Conservation (phyloP, 1,140 invertebrate genomes). For the Eurosta solidaginis region DNA sequence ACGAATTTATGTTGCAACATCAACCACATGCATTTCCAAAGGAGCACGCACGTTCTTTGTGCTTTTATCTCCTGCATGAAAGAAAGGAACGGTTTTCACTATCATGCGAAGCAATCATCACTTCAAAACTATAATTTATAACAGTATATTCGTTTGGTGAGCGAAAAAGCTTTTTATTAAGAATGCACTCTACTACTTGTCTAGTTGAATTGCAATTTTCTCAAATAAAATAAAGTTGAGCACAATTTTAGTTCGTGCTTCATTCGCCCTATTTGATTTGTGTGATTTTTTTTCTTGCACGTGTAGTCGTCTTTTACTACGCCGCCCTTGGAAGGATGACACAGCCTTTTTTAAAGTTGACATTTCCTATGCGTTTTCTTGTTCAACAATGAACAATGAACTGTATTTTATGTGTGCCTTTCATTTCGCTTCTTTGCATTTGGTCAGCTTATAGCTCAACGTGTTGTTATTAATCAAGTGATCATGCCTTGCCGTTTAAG, state of each 20-base stretch:
- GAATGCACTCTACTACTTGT: background rate
- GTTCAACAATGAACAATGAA: background rate
- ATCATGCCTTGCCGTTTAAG: background rate
- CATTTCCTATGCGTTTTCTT: background rate
- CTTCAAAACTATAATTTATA: background rate
- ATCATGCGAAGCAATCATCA: background rate
- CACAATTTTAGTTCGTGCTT: background rate
- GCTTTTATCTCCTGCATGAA: background rate
- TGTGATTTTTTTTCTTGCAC: background rate
- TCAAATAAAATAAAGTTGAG: background rate
- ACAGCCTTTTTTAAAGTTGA: background rate
- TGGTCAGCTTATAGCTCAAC: background rate
- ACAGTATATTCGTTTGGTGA: background rate
- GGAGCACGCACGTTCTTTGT: background rate
- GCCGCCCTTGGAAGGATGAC: background rate
- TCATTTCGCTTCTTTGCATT: background rate
- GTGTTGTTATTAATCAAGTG: slow-evolving; percentile 12
- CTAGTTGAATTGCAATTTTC: background rate
- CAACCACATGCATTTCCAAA: no score
- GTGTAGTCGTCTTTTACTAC: background rate
- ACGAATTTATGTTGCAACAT: no score
- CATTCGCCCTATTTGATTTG: background rate
- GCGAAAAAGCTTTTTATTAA: background rate
- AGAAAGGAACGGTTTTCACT: background rate
- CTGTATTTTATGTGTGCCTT: no score